These are phyloP conservation scores for Apomyelois bistriatella DNA, from an alignment of 2,888 invertebrate species.

Conservation along the genomic window DNA sequence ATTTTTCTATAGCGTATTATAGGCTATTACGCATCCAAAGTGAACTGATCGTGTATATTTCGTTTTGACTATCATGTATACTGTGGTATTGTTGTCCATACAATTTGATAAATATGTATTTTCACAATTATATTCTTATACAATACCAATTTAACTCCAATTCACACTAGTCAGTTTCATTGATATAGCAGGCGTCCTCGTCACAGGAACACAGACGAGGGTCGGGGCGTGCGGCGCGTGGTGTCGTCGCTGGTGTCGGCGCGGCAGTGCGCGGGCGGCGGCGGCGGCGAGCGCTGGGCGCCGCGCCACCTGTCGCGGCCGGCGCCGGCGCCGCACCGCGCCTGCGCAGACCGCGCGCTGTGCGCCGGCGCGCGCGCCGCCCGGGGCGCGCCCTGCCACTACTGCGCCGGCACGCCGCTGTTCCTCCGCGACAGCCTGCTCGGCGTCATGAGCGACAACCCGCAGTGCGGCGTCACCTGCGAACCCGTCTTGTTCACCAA, in stretches of 20 bases:
- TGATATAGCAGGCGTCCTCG: too few relatives aligned
- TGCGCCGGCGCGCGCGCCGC: slow-evolving; percentile 35
- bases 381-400: slow-evolving; percentile 41
- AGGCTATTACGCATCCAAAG: too few relatives aligned
- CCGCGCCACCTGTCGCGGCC: slow-evolving; percentile 35
- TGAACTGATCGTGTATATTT: too few relatives aligned
- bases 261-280: slow-evolving; percentile 26
- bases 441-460: slow-evolving; percentile 45
- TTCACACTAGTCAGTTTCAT: too few relatives aligned
- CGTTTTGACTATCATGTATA: too few relatives aligned
- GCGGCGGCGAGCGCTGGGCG: slow-evolving; percentile 25
- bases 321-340: slow-evolving; percentile 19
- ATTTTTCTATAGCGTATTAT: too few relatives aligned
- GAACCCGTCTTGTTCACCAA: slow-evolving; percentile 52
- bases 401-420: slow-evolving; percentile 60
- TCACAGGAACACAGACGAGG: slow-evolving; percentile 4
- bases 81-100: too few relatives aligned
- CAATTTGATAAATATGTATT: too few relatives aligned
- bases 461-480: slow-evolving; percentile 50
- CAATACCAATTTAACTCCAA: too few relatives aligned
- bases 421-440: slow-evolving; percentile 34
- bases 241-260: slow-evolving; percentile 27
- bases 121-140: too few relatives aligned
- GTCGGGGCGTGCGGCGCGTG: slow-evolving; percentile 34
- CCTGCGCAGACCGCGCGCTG: slow-evolving; percentile 25